These are phyloP conservation scores for Phoebastria nigripes DNA, from an alignment of 2,797 vertebrate genomes.

Conservation along the genomic window DNA sequence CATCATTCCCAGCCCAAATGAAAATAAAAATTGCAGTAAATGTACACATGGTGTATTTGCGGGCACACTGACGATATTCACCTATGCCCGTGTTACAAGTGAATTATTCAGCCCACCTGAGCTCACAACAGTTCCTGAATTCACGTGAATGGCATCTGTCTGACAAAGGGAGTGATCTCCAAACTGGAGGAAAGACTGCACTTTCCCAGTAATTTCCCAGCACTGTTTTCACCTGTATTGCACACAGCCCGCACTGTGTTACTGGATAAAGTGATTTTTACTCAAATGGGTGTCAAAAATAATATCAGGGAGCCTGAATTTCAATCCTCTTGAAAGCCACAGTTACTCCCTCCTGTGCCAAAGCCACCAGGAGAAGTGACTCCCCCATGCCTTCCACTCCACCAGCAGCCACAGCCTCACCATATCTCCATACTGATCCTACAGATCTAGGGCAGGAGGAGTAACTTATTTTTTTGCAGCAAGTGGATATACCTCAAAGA, in stretches of 20 bases:
- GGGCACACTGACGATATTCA: background rate
- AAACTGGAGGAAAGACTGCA: background rate
- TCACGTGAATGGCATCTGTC: background rate
- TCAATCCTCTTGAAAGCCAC: background rate
- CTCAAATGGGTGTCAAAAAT: background rate
- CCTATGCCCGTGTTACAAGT: background rate
- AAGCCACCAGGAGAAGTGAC: background rate
- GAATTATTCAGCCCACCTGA: background rate
- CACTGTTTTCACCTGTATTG: background rate
- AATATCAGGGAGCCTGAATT: background rate
- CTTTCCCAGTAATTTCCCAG: background rate
- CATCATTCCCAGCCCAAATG: slow-evolving; percentile 13
- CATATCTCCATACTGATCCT: background rate
- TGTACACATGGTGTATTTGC: background rate
- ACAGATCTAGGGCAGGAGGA: background rate
- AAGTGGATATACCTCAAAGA: background rate
- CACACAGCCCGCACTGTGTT: background rate
- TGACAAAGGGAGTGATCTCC: background rate
- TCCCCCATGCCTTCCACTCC: rapidly evolving
- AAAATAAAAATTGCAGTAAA: background rate
- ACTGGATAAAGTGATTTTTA: background rate
- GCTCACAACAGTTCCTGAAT: background rate
- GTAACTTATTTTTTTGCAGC: background rate
- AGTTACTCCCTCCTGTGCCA: background rate
- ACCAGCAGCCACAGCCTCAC: background rate